A percentile compares a stretch with the other conserved stretches of the same genome.
Evolutionary conservation across 2,113 vertebrate genomes (phyloP).

Genomic region (Oreochromis niloticus): DNA sequence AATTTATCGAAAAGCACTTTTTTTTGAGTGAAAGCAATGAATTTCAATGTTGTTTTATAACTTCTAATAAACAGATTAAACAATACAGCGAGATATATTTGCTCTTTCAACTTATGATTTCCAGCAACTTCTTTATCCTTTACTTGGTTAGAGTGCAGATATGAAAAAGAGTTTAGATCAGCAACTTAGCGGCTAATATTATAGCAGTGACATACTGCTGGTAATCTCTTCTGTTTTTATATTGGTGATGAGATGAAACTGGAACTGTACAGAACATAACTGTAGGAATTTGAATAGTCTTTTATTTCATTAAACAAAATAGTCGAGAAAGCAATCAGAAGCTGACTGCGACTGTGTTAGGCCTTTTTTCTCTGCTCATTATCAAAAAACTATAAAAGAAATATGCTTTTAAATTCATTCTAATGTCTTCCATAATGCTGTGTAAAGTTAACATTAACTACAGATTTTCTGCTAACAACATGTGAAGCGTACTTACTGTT

Average conservation of each 20-base stretch:
- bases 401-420: background rate
- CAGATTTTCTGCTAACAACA: background rate
- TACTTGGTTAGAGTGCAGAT: background rate
- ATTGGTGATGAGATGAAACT: background rate
- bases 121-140: background rate
- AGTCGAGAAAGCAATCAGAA: background rate
- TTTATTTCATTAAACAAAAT: background rate
- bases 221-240: background rate
- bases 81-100: background rate
- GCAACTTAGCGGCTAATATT: background rate
- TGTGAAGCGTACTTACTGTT: background rate
- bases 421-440: background rate
- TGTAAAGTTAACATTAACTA: background rate
- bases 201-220: background rate
- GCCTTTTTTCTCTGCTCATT: background rate
- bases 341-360: background rate
- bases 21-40: background rate
- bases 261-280: background rate
- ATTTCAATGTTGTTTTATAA: background rate
- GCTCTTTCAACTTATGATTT: background rate
- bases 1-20: background rate
- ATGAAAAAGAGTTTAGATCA: background rate
- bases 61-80: background rate
- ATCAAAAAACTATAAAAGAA: background rate
- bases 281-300: background rate